phyloP scores from a whole-genome alignment of 2,797 vertebrate genomes.

The Hirundo rustica region DNA sequence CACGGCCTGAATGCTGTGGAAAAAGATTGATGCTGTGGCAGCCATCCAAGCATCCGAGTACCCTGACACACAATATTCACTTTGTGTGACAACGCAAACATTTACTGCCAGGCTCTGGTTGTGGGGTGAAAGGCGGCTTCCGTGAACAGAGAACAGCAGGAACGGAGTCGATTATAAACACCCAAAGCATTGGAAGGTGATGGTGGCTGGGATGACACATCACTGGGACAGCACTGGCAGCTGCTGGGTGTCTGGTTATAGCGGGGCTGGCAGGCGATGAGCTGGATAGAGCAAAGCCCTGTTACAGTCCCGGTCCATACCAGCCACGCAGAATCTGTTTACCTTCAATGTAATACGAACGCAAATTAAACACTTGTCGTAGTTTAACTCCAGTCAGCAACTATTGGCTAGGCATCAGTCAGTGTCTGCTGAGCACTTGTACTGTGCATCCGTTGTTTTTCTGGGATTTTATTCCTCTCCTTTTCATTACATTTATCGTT shows the following conservation, averaged over 20 bases:
- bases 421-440: not conserved
- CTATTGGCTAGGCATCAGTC: not conserved
- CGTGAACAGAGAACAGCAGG: not conserved
- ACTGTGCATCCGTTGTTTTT: not conserved
- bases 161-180: not conserved
- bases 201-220: not conserved
- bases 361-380: not conserved
- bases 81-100: not conserved
- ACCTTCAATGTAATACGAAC: not conserved
- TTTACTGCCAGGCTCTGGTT: not conserved
- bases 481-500: not conserved
- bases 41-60: not conserved
- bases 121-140: not conserved
- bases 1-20: not conserved
- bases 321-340: not conserved
- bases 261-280: fast-evolving
- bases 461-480: not conserved
- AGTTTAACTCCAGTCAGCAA: not conserved
- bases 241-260: fast-evolving
- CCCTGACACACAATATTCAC: not conserved
- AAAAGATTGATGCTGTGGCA: not conserved
- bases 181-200: not conserved
- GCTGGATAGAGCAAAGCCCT: not conserved
- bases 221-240: fast-evolving
- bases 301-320: fast-evolving